Percentiles rank a stretch among this genome's conserved stretches.
Conservation (phyloP, 1,140 invertebrate species). For the Steinernema feltiae region DNA sequence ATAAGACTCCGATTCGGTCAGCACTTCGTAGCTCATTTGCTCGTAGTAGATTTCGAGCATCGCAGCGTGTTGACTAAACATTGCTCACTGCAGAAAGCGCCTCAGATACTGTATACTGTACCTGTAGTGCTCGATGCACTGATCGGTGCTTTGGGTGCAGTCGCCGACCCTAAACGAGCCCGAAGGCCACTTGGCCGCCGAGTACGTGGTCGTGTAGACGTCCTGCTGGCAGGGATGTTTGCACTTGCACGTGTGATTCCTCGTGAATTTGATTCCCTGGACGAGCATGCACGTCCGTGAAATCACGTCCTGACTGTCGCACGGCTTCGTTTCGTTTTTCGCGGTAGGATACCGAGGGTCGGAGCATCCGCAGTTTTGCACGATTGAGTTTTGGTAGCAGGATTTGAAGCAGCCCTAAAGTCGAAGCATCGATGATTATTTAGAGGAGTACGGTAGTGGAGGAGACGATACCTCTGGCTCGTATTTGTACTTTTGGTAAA, state of each 20-base stretch:
- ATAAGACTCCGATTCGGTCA: slow-evolving; percentile 53
- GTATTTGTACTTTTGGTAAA: slow-evolving; percentile 53
- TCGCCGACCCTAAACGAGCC: slow-evolving; percentile 42
- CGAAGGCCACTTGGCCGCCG: slow-evolving; percentile 46
- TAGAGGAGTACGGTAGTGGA: too few relatives aligned
- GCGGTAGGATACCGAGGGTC: slow-evolving; percentile 54
- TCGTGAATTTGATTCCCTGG: slow-evolving; percentile 44
- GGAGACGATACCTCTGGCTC: slow-evolving; percentile 55
- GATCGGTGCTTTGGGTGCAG: slow-evolving; percentile 27
- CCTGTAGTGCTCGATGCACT: slow-evolving; percentile 31
- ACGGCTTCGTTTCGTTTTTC: slow-evolving; percentile 27
- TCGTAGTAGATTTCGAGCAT: slow-evolving; percentile 57
- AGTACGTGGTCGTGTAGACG: slow-evolving; percentile 55
- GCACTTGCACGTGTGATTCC: slow-evolving; percentile 39
- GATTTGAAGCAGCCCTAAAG: slow-evolving; percentile 54
- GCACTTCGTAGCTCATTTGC: slow-evolving; percentile 55
- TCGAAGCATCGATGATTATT: too few relatives aligned
- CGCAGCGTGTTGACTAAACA: slow-evolving; percentile 36
- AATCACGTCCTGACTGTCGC: neutral
- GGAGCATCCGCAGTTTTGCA: slow-evolving; percentile 44
- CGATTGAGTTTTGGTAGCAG: slow-evolving; percentile 52
- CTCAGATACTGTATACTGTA: neutral
- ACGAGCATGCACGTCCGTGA: slow-evolving; percentile 44
- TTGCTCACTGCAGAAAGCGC: too few relatives aligned
- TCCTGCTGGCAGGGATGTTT: slow-evolving; percentile 51